Percentiles rank a stretch among this genome's conserved stretches.
phyloP scores from a whole-genome alignment of 2,888 invertebrate species.

The Cybosia mesomella region DNA sequence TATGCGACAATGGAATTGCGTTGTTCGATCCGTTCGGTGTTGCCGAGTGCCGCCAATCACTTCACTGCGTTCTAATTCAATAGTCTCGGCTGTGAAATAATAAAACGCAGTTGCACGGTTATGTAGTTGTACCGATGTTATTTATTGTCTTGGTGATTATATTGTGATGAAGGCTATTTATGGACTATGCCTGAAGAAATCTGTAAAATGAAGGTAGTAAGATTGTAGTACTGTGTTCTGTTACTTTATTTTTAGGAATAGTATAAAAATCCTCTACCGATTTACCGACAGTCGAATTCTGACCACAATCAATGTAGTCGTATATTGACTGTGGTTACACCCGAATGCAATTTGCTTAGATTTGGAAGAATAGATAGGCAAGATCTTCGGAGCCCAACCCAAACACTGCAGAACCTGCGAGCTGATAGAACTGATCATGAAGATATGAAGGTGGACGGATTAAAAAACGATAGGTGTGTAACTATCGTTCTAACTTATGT shows the following conservation, averaged over 20 bases:
- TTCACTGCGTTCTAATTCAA: constrained; percentile 59
- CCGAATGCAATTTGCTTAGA: no score
- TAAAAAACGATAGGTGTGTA: no score
- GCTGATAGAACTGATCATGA: no score
- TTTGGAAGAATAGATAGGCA: no score
- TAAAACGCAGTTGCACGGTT: constrained; percentile 46
- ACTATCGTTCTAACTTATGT: no score
- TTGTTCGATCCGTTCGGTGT: constrained; percentile 53
- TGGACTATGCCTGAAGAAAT: neutral
- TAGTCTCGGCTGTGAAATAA: constrained; percentile 47
- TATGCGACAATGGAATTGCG: constrained; percentile 58
- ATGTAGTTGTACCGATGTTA: constrained; percentile 34
- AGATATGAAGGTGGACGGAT: no score
- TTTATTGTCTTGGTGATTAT: constrained; percentile 29
- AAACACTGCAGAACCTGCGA: no score
- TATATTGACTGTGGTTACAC: no score
- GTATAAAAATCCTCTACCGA: neutral
- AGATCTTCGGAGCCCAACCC: no score
- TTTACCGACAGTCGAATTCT: neutral
- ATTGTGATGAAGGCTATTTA: neutral
- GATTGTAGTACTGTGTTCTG: neutral
- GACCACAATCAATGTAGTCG: no score
- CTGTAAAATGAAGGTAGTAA: neutral
- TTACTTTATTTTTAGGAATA: neutral
- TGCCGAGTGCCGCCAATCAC: constrained; percentile 52